Percentiles rank a stretch among this genome's conserved stretches.
Conservation (phyloP, 2,113 vertebrate species). For the Prinia subflava region DNA sequence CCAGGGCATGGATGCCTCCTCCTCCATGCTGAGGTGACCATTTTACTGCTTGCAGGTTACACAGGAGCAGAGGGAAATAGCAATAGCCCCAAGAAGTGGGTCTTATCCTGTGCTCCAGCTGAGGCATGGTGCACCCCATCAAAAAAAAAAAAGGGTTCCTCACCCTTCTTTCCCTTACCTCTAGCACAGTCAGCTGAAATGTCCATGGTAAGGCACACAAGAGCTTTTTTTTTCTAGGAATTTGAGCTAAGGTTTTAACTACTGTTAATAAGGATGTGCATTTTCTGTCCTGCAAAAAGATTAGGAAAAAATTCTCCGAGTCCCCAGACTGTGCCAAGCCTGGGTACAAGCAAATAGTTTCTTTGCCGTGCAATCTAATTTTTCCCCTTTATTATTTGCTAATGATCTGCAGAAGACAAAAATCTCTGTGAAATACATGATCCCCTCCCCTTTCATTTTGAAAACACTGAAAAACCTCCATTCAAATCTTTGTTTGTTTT, state of each 20-base stretch:
- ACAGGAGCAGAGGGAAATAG: not conserved
- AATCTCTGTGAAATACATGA: not conserved
- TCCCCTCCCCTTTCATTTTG: not conserved
- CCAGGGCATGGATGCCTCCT: not conserved
- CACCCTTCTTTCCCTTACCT: not conserved
- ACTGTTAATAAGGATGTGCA: not conserved
- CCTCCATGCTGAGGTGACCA: not conserved
- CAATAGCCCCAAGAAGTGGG: not conserved
- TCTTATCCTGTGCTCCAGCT: not conserved
- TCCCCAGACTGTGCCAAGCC: not conserved
- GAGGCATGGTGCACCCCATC: not conserved
- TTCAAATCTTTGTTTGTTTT: not conserved
- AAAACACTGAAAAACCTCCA: not conserved
- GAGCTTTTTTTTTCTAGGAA: not conserved
- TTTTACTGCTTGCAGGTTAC: not conserved
- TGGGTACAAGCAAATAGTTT: not conserved
- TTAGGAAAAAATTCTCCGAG: not conserved
- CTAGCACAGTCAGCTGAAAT: not conserved
- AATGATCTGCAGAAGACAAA: not conserved
- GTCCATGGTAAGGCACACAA: not conserved
- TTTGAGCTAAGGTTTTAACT: not conserved
- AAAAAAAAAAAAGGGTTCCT: not conserved
- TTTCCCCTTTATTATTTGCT: not conserved
- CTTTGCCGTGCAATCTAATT: not conserved
- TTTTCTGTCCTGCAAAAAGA: not conserved